Evolutionary conservation across 2,888 invertebrate genomes (phyloP).

Genomic region (Oscheius sp.): DNA sequence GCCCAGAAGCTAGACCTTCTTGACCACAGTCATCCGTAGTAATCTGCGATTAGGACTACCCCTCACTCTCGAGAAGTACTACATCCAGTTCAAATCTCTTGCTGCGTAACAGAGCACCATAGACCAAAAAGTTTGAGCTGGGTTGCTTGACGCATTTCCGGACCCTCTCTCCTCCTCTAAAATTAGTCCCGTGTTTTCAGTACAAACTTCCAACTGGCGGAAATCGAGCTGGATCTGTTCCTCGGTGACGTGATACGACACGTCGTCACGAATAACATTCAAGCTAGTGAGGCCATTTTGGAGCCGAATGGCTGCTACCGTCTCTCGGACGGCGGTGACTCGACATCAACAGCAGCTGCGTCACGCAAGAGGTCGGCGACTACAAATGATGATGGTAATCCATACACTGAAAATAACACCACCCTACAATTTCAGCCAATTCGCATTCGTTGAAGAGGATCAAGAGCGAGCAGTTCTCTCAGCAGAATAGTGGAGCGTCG

Average conservation of each 20-base stretch:
- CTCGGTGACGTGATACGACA: slow-evolving; percentile 25
- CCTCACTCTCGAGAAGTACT: no score
- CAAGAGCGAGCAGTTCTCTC: slow-evolving; percentile 34
- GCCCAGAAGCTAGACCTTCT: no score
- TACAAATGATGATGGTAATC: slow-evolving; percentile 21
- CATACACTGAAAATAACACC: neutral
- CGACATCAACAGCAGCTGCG: neutral
- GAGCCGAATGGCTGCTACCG: slow-evolving; percentile 20
- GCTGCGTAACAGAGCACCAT: neutral
- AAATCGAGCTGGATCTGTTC: slow-evolving; percentile 35
- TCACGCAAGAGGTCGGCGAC: neutral
- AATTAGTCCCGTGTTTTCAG: slow-evolving; percentile 8
- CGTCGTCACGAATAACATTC: neutral
- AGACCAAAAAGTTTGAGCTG: neutral
- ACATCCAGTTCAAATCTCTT: no score
- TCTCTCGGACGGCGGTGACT: neutral
- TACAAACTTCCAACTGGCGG: slow-evolving; percentile 1
- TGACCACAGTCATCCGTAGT: no score
- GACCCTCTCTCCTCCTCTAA: neutral
- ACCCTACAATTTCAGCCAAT: neutral
- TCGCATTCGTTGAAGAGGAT: slow-evolving; percentile 33
- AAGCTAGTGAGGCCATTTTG: slow-evolving; percentile 16
- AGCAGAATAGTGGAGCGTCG: slow-evolving; percentile 4
- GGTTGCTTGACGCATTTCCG: no score
- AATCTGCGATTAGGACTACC: no score